Base-by-base conservation (phyloP, 1,140 invertebrate species). In the Cotesia glomerata region DNA sequence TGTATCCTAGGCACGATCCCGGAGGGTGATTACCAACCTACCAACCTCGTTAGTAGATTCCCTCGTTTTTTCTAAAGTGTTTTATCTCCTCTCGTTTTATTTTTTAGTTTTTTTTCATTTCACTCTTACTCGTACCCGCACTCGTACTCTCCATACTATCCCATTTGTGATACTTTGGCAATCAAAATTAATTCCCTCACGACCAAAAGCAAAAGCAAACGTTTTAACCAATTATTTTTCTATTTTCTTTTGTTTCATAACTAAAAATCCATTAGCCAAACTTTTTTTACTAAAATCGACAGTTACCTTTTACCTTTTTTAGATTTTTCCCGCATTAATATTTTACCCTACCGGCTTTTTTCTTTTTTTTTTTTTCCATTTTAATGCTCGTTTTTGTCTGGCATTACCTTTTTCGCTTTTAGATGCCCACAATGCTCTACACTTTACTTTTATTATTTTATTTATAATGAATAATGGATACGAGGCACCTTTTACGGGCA, bases 111-210 rank as follows among this genome's bases (percentile, higher is more conserved):
- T 45, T 45, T 7, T 45, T 45, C 8, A 45, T 68, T 59, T 59
- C 61, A 36, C 45, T 35, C 69, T 68, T 66, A 51, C 63, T 56
- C 64, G n/a, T 56, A 34, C 51, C 5, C 54, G 26, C 1, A 26
- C 26, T 26, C 26, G 26, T 26, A 26, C 26, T 26, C 26, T 26
- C 26, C 26, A 26, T 26, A 26, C 13, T 68, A 67, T 67, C 18
- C 58, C 39, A 26, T 61, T 39, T 34, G 52, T 64, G 14, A 64
- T 36, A 32, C 62, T 51, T 61, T 66, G 76, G 74, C 79, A 78
- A 83, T 81, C 73, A 74, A 77, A 82, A 83, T 83, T 84, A 81
- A 84, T 84, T 82, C 79, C 74, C 78, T 80, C 77, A 74, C 76
- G 74, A 71, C 69, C 32, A 32, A 66, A 70, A 45, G 71, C 69